Evolutionary conservation across 2,888 invertebrate genomes (phyloP).

Genomic region (Meandrusa payeni): DNA sequence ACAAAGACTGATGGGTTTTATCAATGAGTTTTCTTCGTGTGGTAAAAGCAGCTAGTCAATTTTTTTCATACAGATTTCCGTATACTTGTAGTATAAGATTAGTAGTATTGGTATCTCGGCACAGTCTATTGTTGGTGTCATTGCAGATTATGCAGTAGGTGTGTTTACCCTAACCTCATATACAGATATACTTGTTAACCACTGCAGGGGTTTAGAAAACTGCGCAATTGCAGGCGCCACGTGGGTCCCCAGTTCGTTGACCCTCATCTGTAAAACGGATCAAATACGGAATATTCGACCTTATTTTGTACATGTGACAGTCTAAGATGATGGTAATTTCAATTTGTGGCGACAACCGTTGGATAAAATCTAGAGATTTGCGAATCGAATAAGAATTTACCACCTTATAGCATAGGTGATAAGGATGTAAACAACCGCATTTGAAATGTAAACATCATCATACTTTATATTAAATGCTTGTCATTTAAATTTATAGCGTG

Average conservation of each 20-base stretch:
- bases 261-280: conserved; percentile 34
- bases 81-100: no score
- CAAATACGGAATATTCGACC: conserved; percentile 24
- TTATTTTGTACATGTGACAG: conserved; percentile 23
- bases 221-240: conserved; percentile 72
- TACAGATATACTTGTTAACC: conserved; percentile 55
- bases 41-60: no score
- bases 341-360: conserved; percentile 17
- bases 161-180: conserved; percentile 43
- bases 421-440: conserved; percentile 19
- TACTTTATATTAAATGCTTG: conserved; percentile 4
- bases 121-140: no score
- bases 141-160: no score
- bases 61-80: no score
- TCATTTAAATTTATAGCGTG: conserved; percentile 3
- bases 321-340: conserved; percentile 26
- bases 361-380: conserved; percentile 1
- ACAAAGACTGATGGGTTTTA: no score
- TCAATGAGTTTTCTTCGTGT: no score
- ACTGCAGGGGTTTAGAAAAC: conserved; percentile 71
- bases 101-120: no score
- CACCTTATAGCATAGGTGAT: neutral
- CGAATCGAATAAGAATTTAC: neutral
- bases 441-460: neutral
- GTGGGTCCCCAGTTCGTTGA: conserved; percentile 64